Evolutionary conservation across 2,888 invertebrate species (phyloP), one percentile per base, ranked within the genome.

Genomic region (Hoplodrina blanda): DNA sequence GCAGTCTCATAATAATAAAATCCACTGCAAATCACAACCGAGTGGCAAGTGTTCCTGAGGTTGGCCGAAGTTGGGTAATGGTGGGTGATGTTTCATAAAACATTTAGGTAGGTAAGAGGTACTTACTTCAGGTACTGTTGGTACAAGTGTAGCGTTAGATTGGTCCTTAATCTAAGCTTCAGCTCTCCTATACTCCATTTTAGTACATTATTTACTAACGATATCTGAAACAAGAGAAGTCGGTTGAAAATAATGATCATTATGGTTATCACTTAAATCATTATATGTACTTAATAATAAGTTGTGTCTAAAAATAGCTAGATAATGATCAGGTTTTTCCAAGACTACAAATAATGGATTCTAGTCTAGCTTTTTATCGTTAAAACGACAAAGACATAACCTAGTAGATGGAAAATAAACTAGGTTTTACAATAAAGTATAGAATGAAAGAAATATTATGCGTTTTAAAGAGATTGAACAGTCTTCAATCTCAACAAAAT

Each of bases 151-250:
- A 97, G 96, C 7, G 99, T 98, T 83, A 99, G 96, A 89, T 99
- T 98, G 53, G 98, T 98, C 85, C 99, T 96, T 87, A 99, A 97
- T 82, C 98, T 97, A 60, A 99, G 96, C 93, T 99, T 99, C 86
- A 99, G 95, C 95, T 99, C 99, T 74, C 98, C 98, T 90, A 99
- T 97, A 82, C 99, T 98, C 97, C 98, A 99, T 96, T 99, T 99
- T 70, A 99, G 95, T 66, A 99, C 96, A 89, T 99, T 99, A 94
- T 99, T 99, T 52, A 99, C 98, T 76, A 99, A 94, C 0, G 99
- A 98, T 91, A 99, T 98, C 98, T 98, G 96, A 65, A 97, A 96
- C 80, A 87, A 83, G 86, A n/a, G n/a, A n/a, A n/a, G n/a, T n/a
- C n/a, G n/a, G n/a, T n/a, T n/a, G n/a, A 87, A 75, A 78, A 55